Percentiles rank a stretch among this genome's conserved stretches.
Evolutionary conservation across 2,888 invertebrate species (phyloP).

Genomic region (Choristoneura rosaceana): DNA sequence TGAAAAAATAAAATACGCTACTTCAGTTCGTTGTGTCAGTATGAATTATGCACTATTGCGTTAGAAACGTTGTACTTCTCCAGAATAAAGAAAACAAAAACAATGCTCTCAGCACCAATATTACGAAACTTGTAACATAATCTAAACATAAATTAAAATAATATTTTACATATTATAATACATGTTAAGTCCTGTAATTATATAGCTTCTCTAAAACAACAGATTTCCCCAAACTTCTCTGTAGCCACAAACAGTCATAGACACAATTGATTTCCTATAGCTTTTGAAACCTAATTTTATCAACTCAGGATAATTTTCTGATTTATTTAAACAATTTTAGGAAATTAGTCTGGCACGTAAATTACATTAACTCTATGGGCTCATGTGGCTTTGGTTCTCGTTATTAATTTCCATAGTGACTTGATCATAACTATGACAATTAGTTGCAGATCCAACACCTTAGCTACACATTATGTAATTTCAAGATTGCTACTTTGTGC

Average conservation of each 20-base stretch:
- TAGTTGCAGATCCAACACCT: not conserved
- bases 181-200: slow-evolving; percentile 53
- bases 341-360: slow-evolving; percentile 2
- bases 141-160: slow-evolving; percentile 73
- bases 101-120: slow-evolving; percentile 70
- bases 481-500: not conserved
- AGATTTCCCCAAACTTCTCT: slow-evolving; percentile 1
- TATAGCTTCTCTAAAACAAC: slow-evolving; percentile 38
- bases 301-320: not conserved
- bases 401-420: not conserved
- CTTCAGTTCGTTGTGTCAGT: slow-evolving; percentile 28
- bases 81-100: slow-evolving; percentile 58
- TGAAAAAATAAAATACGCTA: slow-evolving; percentile 35
- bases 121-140: slow-evolving; percentile 66
- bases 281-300: not conserved
- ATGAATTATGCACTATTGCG: slow-evolving; percentile 24
- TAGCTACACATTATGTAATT: not conserved
- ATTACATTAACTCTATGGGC: not conserved
- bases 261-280: not conserved
- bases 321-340: not conserved
- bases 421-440: not conserved
- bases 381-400: not conserved
- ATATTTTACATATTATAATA: slow-evolving; percentile 74
- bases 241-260: not conserved
- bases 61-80: slow-evolving; percentile 30